Evolutionary conservation across 1,140 invertebrate species (phyloP).

Genomic region (Lanistes nyassanus): DNA sequence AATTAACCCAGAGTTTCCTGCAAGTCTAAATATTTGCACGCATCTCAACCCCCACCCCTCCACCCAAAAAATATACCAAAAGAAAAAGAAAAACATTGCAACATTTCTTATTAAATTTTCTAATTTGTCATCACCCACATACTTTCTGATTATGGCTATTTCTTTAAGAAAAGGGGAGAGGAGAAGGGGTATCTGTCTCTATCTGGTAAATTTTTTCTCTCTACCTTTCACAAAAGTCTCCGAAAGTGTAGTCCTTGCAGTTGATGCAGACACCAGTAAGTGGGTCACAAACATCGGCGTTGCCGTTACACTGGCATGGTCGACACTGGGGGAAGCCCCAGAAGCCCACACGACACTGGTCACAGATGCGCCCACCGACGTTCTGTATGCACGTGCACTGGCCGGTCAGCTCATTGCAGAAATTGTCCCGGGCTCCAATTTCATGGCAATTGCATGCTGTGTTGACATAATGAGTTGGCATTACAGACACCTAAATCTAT

Average conservation of each 20-base stretch:
- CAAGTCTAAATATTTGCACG: too few relatives aligned
- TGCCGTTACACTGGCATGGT: constrained; percentile 95
- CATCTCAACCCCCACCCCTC: too few relatives aligned
- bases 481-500: too few relatives aligned
- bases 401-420: constrained; percentile 91
- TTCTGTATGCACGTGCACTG: constrained; percentile 94
- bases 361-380: constrained; percentile 88
- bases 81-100: too few relatives aligned
- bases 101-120: too few relatives aligned
- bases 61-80: too few relatives aligned
- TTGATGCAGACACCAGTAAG: constrained; percentile 89
- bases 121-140: too few relatives aligned
- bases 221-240: constrained; percentile 85
- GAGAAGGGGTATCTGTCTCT: too few relatives aligned
- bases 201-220: constrained; percentile 9
- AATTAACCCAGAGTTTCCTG: too few relatives aligned
- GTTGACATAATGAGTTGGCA: too few relatives aligned
- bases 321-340: constrained; percentile 91
- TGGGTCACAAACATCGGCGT: constrained; percentile 93
- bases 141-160: too few relatives aligned
- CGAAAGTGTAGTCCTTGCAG: constrained; percentile 89
- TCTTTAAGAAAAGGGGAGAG: too few relatives aligned
- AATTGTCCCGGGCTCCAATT: constrained; percentile 93
- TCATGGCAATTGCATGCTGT: constrained; percentile 93
- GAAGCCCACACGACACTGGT: constrained; percentile 57